A percentile compares a stretch with the other conserved stretches of the same genome.
phyloP scores from a whole-genome alignment of 2,113 vertebrate species.

The Lota lota region DNA sequence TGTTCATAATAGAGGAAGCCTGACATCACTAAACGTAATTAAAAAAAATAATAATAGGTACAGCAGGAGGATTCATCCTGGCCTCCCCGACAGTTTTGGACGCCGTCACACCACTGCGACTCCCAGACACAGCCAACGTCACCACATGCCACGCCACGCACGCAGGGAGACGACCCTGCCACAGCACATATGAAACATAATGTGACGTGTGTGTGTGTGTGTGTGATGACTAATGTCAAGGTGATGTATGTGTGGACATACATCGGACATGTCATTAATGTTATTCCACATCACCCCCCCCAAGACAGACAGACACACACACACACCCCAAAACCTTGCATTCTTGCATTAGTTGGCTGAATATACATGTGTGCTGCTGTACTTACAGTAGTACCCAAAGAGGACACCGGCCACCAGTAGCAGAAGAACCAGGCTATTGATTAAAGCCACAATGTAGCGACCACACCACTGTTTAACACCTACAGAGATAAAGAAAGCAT shows the following conservation, averaged over 20 bases:
- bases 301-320: too few species aligned
- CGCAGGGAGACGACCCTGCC: conserved; percentile 50
- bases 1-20: too few species aligned
- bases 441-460: conserved; percentile 22
- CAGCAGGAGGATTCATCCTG: conserved; percentile 63
- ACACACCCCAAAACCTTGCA: too few species aligned
- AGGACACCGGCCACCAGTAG: conserved; percentile 47
- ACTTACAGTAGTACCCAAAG: conserved; percentile 63
- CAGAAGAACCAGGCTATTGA: conserved; percentile 50
- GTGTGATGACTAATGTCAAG: neutral
- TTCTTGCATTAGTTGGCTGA: neutral
- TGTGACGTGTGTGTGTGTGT: neutral
- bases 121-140: conserved; percentile 52
- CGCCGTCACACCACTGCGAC: conserved; percentile 66
- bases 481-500: conserved; percentile 10
- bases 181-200: neutral
- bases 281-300: neutral
- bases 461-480: conserved; percentile 38
- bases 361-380: neutral
- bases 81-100: conserved; percentile 49
- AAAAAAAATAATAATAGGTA: too few species aligned
- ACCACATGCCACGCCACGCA: conserved; percentile 44
- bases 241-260: neutral
- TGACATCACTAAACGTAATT: too few species aligned
- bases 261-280: neutral